phyloP scores from a whole-genome alignment of 1,140 invertebrate genomes.

The Nautilus pompilius region DNA sequence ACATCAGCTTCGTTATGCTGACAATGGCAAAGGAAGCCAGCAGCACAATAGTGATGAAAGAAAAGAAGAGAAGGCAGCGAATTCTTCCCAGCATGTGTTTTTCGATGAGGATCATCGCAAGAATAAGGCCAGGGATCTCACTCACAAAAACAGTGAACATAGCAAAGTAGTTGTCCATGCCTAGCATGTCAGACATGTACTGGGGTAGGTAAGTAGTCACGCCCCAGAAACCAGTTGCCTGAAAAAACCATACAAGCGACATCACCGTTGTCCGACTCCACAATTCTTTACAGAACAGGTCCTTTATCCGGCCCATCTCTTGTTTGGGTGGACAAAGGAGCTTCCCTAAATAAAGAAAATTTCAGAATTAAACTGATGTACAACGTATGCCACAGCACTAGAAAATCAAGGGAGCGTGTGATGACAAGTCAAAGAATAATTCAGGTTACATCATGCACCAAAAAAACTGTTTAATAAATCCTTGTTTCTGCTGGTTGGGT shows the following conservation, averaged over 20 bases:
- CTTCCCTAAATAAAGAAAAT: slow-evolving; percentile 23
- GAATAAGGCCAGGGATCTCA: slow-evolving; percentile 39
- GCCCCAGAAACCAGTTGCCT: slow-evolving; percentile 44
- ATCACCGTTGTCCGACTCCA: slow-evolving; percentile 23
- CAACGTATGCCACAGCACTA: not conserved
- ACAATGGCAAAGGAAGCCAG: slow-evolving; percentile 38
- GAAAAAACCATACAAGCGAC: slow-evolving; percentile 37
- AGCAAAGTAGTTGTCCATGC: slow-evolving; percentile 38
- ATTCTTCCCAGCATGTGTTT: slow-evolving; percentile 38
- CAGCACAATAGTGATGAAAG: slow-evolving; percentile 24
- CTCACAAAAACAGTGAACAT: slow-evolving; percentile 48
- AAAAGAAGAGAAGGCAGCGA: slow-evolving; percentile 37
- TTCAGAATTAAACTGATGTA: not conserved
- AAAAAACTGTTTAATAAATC: too few relatives aligned
- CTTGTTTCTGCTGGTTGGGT: too few relatives aligned
- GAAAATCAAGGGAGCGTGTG: too few relatives aligned
- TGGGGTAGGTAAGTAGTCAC: slow-evolving; percentile 43
- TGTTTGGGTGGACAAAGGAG: slow-evolving; percentile 24
- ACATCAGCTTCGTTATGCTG: slow-evolving; percentile 17
- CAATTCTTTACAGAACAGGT: slow-evolving; percentile 28
- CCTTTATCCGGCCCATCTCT: slow-evolving; percentile 25
- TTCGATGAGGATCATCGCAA: slow-evolving; percentile 44
- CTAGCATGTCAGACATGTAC: slow-evolving; percentile 31
- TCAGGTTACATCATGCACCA: too few relatives aligned
- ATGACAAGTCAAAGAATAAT: too few relatives aligned